A percentile compares a stretch with the other conserved stretches of the same genome.
These are phyloP conservation scores for Polylopha cassiicola DNA, from an alignment of 2,888 invertebrate genomes.

Conservation along the genomic window DNA sequence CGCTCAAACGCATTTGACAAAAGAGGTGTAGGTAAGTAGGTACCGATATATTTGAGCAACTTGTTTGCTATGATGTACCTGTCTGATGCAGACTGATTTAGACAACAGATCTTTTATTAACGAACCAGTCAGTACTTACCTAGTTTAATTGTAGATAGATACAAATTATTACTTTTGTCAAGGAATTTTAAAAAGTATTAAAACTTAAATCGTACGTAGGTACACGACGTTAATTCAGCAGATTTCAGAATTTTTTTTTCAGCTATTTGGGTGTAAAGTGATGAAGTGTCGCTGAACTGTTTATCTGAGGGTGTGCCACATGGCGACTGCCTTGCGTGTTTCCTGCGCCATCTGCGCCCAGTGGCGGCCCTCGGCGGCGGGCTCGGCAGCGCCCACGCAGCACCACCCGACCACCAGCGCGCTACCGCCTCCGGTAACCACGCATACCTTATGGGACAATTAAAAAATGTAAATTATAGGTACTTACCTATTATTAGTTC, in stretches of 20 bases:
- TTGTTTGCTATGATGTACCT: too few species aligned
- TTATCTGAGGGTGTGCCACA: constrained; percentile 92
- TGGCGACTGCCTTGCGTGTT: constrained; percentile 90
- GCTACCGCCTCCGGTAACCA: constrained; percentile 63
- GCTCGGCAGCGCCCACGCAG: constrained; percentile 82
- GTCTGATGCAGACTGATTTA: too few species aligned
- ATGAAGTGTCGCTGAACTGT: constrained; percentile 21
- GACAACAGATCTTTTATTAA: neutral
- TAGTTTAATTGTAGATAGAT: constrained; percentile 1
- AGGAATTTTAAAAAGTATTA: too few species aligned
- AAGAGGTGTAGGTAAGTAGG: too few species aligned
- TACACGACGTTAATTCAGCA: too few species aligned
- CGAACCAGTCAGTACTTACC: neutral
- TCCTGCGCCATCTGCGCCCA: constrained; percentile 94
- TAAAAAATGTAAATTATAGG: neutral
- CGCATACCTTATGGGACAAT: constrained; percentile 54
- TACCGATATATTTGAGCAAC: too few species aligned
- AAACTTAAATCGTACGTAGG: too few species aligned
- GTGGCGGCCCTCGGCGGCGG: constrained; percentile 85
- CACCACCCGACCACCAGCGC: constrained; percentile 81
- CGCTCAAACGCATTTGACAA: too few species aligned
- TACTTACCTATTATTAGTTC: neutral
- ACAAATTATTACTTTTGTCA: too few species aligned
- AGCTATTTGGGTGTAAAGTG: neutral
- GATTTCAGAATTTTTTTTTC: too few species aligned